Conservation (phyloP, 2,113 vertebrate species). For the Symphodus melops region DNA sequence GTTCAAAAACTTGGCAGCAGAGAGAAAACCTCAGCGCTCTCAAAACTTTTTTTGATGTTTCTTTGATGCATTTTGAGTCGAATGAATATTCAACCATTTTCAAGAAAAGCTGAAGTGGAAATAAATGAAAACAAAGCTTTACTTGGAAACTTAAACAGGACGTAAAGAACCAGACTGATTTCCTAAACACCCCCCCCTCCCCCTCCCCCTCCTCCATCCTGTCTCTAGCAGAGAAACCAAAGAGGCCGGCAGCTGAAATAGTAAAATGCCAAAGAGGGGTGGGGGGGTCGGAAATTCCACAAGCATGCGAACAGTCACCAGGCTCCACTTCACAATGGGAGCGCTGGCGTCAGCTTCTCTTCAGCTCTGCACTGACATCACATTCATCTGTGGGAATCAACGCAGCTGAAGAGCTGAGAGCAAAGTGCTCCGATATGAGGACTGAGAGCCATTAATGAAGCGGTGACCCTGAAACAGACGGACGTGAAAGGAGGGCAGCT, state of each 20-base stretch:
- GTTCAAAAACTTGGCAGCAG: no score
- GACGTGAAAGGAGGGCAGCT: neutral
- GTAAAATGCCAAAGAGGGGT: slow-evolving; percentile 58
- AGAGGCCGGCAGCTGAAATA: slow-evolving; percentile 67
- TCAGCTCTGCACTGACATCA: neutral
- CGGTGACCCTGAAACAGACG: neutral
- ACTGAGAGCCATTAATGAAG: neutral
- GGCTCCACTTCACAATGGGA: slow-evolving; percentile 67
- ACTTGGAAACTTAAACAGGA: slow-evolving; percentile 14
- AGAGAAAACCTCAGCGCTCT: no score
- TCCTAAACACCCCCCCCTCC: neutral
- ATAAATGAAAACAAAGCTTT: neutral
- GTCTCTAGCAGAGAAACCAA: slow-evolving; percentile 31
- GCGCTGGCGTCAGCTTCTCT: slow-evolving; percentile 70
- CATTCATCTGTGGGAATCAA: neutral
- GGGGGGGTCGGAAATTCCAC: slow-evolving; percentile 77
- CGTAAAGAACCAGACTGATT: slow-evolving; percentile 8
- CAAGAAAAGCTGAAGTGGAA: no score
- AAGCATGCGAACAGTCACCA: slow-evolving; percentile 56
- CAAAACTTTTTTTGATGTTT: no score
- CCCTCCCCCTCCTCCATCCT: slow-evolving; percentile 38
- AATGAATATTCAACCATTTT: no score
- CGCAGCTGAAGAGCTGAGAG: neutral
- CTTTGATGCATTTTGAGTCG: no score
- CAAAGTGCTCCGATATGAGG: no score